Conservation (phyloP, 2,113 vertebrate species). For the Cromileptes altivelis region DNA sequence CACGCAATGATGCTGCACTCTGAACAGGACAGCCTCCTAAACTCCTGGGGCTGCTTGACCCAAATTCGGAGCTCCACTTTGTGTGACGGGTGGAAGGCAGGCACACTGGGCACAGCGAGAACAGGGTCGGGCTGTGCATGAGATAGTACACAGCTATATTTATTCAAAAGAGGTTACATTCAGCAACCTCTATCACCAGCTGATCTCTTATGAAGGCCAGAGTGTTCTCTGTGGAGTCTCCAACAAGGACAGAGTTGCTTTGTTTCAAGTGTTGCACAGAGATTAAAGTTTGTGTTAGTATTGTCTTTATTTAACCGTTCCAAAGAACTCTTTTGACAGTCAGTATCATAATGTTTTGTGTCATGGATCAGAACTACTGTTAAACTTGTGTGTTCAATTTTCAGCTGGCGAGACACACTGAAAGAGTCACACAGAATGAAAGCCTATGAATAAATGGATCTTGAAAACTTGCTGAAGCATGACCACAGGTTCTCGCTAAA, state of each 20-base stretch:
- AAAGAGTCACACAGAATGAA: neutral
- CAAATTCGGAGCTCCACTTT: constrained; percentile 75
- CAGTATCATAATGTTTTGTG: neutral
- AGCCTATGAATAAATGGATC: constrained; percentile 5
- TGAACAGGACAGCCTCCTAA: constrained; percentile 22
- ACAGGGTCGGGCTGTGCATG: constrained; percentile 67
- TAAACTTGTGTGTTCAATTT: neutral
- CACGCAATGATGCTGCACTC: constrained; percentile 43
- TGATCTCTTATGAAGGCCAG: constrained; percentile 66
- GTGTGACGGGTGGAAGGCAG: constrained; percentile 71
- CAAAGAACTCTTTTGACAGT: neutral
- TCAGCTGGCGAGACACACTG: neutral
- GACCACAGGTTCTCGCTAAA: constrained; percentile 14
- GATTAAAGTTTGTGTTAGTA: neutral
- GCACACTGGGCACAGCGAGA: constrained; percentile 64
- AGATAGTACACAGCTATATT: constrained; percentile 78
- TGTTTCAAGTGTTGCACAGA: constrained; percentile 1
- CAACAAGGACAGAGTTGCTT: constrained; percentile 61
- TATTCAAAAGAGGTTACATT: constrained; percentile 80
- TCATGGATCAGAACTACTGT: neutral
- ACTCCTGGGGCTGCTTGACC: constrained; percentile 80
- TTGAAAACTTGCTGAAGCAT: constrained; percentile 30
- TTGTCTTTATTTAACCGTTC: neutral
- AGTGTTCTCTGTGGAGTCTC: constrained; percentile 48
- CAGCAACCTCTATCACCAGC: constrained; percentile 58